Evolutionary conservation across 2,888 invertebrate genomes (phyloP), one percentile per base, ranked within the genome.

Genomic region (Epinotia nisella): DNA sequence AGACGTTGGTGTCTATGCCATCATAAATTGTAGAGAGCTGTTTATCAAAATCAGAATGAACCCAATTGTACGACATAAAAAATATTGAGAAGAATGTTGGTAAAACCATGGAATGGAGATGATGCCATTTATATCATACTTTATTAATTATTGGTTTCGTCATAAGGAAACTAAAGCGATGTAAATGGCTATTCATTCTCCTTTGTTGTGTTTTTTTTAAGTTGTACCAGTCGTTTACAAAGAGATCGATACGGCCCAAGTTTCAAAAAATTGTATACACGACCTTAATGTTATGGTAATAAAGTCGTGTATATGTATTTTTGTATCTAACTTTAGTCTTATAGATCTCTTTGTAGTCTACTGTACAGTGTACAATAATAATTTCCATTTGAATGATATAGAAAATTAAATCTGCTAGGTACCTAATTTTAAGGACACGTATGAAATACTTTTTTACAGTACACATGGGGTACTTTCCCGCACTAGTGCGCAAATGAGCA

Each of bases 131-230:
- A 45, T 21, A 41, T 61, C 45, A 35, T 35, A 41, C 39, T 60
- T 59, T 60, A 15, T 60, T 19, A 60, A 19, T 5, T 1, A 35
- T 39, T 60, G 60, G 39, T 60, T 60, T 60, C 60, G 39, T 29
- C 15, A 10, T 19, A 19, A 60, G 13, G 60, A 60, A 60, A 60
- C 19, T 13, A 41, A 60, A 60, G 60, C 39, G 19, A 41, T 19
- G 11, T 60, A 49, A 35, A 35, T 49, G 49, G 49, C n/a, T n/a
- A 49, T 49, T 49, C 1, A 49, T n/a, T n/a, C 49, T 49, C 49
- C 49, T 49, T 7, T n/a, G 49, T 7, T 49, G 35, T 35, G 29
- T 35, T 35, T 35, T 29, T 29, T 29, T 29, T 5, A 35, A 9
- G 35, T 35, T 35, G 35, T 35, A 7, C 5, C 29, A 29, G 35